Percentiles rank a stretch among this genome's conserved stretches.
These are phyloP conservation scores for Myrmophylax atrothorax DNA, from an alignment of 2,113 vertebrate species.

Conservation along the genomic window DNA sequence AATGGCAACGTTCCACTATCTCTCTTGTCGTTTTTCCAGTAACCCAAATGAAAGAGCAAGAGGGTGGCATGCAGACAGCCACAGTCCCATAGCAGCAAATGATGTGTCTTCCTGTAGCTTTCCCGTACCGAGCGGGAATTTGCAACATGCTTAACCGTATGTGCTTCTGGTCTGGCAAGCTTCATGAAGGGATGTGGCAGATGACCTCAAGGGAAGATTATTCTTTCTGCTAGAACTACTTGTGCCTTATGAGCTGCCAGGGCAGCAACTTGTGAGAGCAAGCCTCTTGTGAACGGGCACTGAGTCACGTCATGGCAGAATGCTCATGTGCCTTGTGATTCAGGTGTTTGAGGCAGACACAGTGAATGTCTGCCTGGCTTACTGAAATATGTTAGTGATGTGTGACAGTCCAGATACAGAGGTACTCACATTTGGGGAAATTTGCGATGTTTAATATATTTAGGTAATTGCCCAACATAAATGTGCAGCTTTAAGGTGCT, in stretches of 20 bases:
- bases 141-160: not conserved
- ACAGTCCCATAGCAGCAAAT: not conserved
- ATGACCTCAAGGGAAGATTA: not conserved
- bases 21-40: not conserved
- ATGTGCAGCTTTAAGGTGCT: not conserved
- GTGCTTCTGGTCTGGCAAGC: not conserved
- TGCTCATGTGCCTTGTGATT: fast-evolving
- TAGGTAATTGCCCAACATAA: not conserved
- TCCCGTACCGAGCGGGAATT: not conserved
- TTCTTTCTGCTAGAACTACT: not conserved
- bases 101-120: not conserved
- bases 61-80: not conserved
- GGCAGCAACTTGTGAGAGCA: not conserved
- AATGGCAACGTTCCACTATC: not conserved
- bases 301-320: not conserved
- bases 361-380: not conserved
- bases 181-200: not conserved
- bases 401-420: not conserved
- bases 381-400: not conserved
- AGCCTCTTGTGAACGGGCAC: not conserved
- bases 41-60: not conserved
- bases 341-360: not conserved
- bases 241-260: not conserved
- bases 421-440: not conserved
- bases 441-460: not conserved